Evolutionary conservation across 2,888 invertebrate genomes (phyloP).

Genomic region (Cerastoderma edule): DNA sequence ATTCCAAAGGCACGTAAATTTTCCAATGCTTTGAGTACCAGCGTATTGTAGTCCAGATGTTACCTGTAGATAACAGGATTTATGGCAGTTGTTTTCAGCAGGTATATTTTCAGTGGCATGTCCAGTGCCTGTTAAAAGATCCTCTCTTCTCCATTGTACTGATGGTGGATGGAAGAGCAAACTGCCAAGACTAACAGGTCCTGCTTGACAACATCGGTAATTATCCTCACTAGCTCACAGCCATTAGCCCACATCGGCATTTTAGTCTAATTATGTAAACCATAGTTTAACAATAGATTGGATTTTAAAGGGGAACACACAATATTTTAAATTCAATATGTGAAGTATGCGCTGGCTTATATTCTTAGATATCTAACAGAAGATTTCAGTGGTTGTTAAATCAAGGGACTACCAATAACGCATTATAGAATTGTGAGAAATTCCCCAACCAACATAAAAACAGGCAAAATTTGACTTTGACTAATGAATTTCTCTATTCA

Average conservation of each 20-base stretch:
- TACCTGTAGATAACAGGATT: constrained; percentile 17
- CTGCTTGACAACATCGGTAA: background rate
- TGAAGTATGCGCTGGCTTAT: too few species aligned
- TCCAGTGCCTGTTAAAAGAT: too few species aligned
- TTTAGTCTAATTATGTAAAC: background rate
- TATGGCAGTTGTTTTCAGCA: constrained; percentile 12
- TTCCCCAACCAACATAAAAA: too few species aligned
- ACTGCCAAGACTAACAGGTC: background rate
- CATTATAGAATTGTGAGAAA: too few species aligned
- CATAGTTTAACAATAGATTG: background rate
- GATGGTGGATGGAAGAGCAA: constrained; percentile 4
- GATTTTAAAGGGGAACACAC: background rate
- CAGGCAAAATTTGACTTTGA: too few species aligned
- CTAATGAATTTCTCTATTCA: too few species aligned
- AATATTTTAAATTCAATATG: too few species aligned
- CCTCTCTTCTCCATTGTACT: background rate
- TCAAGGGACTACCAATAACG: too few species aligned
- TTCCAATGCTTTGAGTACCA: background rate
- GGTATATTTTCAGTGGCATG: too few species aligned
- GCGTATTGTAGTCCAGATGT: constrained; percentile 17
- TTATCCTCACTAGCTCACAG: background rate
- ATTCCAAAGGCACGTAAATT: background rate
- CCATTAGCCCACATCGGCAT: background rate
- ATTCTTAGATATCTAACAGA: too few species aligned
- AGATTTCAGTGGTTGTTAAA: too few species aligned